Evolutionary conservation across 2,113 vertebrate species (phyloP), one percentile per base, ranked within the genome.

Genomic region (Semnopithecus entellus): DNA sequence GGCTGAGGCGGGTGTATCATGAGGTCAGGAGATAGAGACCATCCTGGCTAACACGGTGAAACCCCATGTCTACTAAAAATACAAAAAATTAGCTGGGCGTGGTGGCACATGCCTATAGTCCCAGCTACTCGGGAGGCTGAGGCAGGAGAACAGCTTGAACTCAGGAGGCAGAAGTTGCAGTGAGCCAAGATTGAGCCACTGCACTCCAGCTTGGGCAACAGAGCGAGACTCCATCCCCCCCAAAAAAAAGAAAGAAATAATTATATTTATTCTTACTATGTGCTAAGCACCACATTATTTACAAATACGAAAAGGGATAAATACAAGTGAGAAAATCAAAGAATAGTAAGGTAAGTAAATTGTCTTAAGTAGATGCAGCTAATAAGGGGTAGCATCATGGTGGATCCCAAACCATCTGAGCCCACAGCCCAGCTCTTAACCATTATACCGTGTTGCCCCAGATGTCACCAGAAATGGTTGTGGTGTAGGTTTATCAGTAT

Each of bases 261-360:
- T 76, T 70, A 35, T 3, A 80, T 76, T 73, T 76, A 94, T 76
- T 88, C 32, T 88, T 88, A 91, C 5, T 76, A 43, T 64, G 9
- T 73, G 16, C 32, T 83, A 92, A 92, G 22, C 17, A 73, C 57
- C 18, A 86, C 61, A 89, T 32, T 48, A 90, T 8, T 81, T 82
- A 18, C 1, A 85, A 75, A 35, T 35, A 80, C 8, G 91, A 64
- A 82, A 70, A 57, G 25, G 25, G 11, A 1, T 59, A 66, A 61
- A 10, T 35, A 55, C 50, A 52, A 76, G 75, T n/a, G 43, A 92
- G 89, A 64, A 94, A 91, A 84, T 72, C n/a, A 78, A 96, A 52
- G n/a, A 66, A 57, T 3, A 80, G 18, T 93, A 82, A 78, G 20
- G 72, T 68, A 84, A 66, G 61, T 66, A 88, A 91, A 75, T 5